Evolutionary conservation across 2,888 invertebrate genomes (phyloP).

Genomic region (Spodoptera picta): DNA sequence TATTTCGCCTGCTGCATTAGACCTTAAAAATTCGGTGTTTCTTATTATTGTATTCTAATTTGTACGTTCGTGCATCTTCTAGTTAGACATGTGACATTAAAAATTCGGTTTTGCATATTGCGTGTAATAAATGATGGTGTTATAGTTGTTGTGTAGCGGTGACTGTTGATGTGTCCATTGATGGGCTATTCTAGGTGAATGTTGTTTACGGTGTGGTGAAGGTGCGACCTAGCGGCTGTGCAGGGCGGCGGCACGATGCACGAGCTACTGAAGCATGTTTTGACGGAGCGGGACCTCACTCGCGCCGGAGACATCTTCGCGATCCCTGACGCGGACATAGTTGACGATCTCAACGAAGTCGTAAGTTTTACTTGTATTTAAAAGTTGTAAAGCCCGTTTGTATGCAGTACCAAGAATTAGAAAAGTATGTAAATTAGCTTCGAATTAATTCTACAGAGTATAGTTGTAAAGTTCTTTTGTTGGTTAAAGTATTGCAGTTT

Average conservation of each 20-base stretch:
- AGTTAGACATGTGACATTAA: constrained; percentile 49
- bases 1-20: constrained; percentile 58
- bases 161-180: constrained; percentile 68
- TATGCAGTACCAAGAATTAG: constrained; percentile 51
- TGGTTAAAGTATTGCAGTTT: constrained; percentile 1
- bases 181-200: constrained; percentile 52
- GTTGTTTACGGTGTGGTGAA: constrained; percentile 57
- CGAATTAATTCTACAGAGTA: constrained; percentile 13
- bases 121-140: constrained; percentile 40
- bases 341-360: constrained; percentile 94
- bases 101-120: constrained; percentile 35
- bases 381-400: constrained; percentile 43
- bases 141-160: constrained; percentile 44
- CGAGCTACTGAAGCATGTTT: constrained; percentile 96
- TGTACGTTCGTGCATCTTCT: constrained; percentile 35
- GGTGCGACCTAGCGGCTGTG: constrained; percentile 29
- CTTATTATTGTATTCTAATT: constrained; percentile 57
- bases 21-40: constrained; percentile 54
- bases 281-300: constrained; percentile 96
- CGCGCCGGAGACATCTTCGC: constrained; percentile 97
- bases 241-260: constrained; percentile 91
- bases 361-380: constrained; percentile 82
- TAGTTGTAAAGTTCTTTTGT: constrained; percentile 5
- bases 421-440: constrained; percentile 41
- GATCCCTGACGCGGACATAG: constrained; percentile 95